Conservation (phyloP, 2,113 vertebrate genomes). For the Genyomyrus donnyi region DNA sequence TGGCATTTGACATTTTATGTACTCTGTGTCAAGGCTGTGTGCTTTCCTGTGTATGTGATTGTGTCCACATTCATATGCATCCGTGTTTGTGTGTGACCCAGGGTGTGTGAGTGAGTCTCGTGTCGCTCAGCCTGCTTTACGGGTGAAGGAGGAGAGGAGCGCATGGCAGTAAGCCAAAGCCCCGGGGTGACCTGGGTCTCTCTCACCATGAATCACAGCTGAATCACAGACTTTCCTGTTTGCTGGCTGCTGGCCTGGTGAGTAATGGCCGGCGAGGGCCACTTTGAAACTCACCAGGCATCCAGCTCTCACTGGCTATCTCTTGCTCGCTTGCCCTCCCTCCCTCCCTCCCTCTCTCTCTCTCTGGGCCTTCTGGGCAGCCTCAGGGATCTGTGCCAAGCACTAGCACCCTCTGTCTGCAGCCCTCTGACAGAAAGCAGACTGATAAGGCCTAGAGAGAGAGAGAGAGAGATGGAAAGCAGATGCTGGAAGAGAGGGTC, state of each 20-base stretch:
- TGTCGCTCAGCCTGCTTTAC: neutral
- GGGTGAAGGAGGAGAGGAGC: neutral
- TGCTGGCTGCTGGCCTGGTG: neutral
- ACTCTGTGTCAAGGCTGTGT: neutral
- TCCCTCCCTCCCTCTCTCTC: neutral
- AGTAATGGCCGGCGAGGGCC: neutral
- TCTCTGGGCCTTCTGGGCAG: neutral
- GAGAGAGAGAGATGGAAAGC: slow-evolving; percentile 35
- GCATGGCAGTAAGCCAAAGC: neutral
- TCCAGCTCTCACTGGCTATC: neutral
- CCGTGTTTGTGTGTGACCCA: neutral
- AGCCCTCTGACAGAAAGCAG: slow-evolving; percentile 13
- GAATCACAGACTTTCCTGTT: neutral
- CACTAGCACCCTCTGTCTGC: neutral
- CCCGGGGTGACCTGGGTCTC: neutral
- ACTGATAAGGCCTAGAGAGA: neutral
- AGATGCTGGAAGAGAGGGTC: slow-evolving; percentile 4
- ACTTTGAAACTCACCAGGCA: slow-evolving; percentile 1
- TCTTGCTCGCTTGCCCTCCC: neutral
- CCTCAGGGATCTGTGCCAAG: neutral
- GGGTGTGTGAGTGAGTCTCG: neutral
- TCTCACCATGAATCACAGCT: slow-evolving; percentile 24
- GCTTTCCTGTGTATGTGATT: neutral
- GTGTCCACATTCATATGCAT: neutral
- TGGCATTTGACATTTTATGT: neutral